phyloP scores from a whole-genome alignment of 2,797 vertebrate genomes.

The Gephyroberyx darwinii region DNA sequence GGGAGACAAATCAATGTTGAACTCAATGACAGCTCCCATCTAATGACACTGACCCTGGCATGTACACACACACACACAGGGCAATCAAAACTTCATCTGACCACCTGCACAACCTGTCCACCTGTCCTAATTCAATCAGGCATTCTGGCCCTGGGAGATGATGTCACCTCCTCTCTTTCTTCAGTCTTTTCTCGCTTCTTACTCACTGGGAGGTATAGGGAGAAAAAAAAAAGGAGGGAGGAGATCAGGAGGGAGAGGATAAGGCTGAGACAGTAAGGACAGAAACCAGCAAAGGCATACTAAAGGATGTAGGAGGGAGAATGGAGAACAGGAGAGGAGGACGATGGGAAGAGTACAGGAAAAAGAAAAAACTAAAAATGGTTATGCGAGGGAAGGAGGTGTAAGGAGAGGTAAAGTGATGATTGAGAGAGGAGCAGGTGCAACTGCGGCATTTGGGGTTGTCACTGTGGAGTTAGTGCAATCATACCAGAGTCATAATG shows the following conservation, averaged over 20 bases:
- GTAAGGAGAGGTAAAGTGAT: conserved; percentile 8
- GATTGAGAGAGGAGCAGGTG: conserved; percentile 48
- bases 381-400: conserved; percentile 14
- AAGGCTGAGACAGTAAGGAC: conserved; percentile 21
- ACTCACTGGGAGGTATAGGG: conserved; percentile 22
- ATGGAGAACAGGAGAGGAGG: conserved; percentile 18
- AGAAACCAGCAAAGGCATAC: conserved; percentile 20
- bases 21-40: conserved; percentile 43
- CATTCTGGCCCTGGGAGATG: conserved; percentile 54
- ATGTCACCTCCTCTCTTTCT: conserved; percentile 33
- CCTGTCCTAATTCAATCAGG: conserved; percentile 56
- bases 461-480: conserved; percentile 41
- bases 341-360: conserved; percentile 12
- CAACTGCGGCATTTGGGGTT: conserved; percentile 40
- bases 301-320: conserved; percentile 13
- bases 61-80: conserved; percentile 9
- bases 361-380: conserved; percentile 18
- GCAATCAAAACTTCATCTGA: conserved; percentile 37
- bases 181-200: conserved; percentile 26
- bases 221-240: conserved; percentile 16
- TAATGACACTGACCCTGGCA: conserved; percentile 46
- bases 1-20: conserved; percentile 48
- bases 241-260: conserved; percentile 47
- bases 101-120: conserved; percentile 27
- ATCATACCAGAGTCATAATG: conserved; percentile 19